These are phyloP conservation scores for Canis aureus DNA, from an alignment of 2,113 vertebrate genomes.

Conservation along the genomic window DNA sequence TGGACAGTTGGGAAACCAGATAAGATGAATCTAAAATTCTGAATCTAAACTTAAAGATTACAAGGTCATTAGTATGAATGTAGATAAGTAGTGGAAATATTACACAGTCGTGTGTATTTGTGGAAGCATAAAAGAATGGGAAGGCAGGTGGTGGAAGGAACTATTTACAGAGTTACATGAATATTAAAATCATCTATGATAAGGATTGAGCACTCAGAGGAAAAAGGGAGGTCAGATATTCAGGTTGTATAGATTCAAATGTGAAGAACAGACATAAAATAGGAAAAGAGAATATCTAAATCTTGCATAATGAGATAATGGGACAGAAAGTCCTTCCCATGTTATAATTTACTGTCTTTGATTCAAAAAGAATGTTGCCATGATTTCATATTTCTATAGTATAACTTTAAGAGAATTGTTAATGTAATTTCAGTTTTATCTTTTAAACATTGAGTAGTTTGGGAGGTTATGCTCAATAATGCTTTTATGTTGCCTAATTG, in stretches of 20 bases:
- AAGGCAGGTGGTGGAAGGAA: not conserved
- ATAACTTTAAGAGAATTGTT: slow-evolving; percentile 53
- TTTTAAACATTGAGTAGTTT: slow-evolving; percentile 59
- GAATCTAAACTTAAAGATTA: not conserved
- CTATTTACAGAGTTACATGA: slow-evolving; percentile 9
- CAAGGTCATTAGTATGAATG: not conserved
- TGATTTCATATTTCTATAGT: slow-evolving; percentile 42
- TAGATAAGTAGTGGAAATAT: not conserved
- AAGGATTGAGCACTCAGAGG: not conserved
- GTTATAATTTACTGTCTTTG: not conserved
- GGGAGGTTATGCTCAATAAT: slow-evolving; percentile 51
- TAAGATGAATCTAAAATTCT: not conserved
- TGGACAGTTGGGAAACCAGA: not conserved
- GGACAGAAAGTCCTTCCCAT: not conserved
- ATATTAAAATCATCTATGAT: not conserved
- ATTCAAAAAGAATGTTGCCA: slow-evolving; percentile 55
- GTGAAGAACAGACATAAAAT: not conserved
- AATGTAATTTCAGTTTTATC: slow-evolving; percentile 59
- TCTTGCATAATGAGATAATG: not conserved
- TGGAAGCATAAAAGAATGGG: not conserved
- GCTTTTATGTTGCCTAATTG: slow-evolving; percentile 73
- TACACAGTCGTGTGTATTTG: slow-evolving; percentile 7
- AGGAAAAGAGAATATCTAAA: not conserved
- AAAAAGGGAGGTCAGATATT: not conserved
- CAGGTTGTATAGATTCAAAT: not conserved